Evolutionary conservation across 2,888 invertebrate species (phyloP), one percentile per base, ranked within the genome.

Genomic region (Allacma fusca): DNA sequence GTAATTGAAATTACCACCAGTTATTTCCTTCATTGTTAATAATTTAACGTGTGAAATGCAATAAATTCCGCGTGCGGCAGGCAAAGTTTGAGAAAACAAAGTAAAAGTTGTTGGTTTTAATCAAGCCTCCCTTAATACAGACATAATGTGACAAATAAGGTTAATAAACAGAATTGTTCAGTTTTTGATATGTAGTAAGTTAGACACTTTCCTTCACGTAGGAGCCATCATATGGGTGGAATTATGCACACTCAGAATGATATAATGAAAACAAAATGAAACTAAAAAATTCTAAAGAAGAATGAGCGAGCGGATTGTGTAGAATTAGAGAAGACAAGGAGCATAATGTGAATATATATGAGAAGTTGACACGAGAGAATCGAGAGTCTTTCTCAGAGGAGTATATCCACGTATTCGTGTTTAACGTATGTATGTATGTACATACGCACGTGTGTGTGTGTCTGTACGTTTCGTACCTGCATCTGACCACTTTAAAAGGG

Each of bases 1-100:
- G 50, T 50, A 50, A 50, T 50, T 50, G 50, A 50, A 50, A 50
- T 50, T 50, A 50, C 50, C 50, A 50, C 50, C 50, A 50, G 50
- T 50, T 50, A 50, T 50, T 50, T 50, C 50, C 50, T 50, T 50
- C 50, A 50, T 50, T 50, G 50, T 50, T 50, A 50, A 50, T 50
- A 50, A 50, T 50, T 50, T 50, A 50, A 50, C 50, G 50, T 50
- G 50, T 50, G 50, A 50, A 50, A 50, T 50, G 50, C 50, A 50
- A 50, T 50, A 50, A 50, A 50, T 50, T 50, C 50, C 2, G 5
- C 50, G 16, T 19, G 50, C 9, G 9, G 50, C 50, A 50, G 5
- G 2, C 50, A 50, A 50, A 50, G 7, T 50, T 50, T 50, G 2
- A 19, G 19, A 50, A 50, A 50, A 50, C 50, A 50, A 50, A 50